Evolutionary conservation across 2,888 invertebrate species (phyloP).

Genomic region (Biston stratarius): DNA sequence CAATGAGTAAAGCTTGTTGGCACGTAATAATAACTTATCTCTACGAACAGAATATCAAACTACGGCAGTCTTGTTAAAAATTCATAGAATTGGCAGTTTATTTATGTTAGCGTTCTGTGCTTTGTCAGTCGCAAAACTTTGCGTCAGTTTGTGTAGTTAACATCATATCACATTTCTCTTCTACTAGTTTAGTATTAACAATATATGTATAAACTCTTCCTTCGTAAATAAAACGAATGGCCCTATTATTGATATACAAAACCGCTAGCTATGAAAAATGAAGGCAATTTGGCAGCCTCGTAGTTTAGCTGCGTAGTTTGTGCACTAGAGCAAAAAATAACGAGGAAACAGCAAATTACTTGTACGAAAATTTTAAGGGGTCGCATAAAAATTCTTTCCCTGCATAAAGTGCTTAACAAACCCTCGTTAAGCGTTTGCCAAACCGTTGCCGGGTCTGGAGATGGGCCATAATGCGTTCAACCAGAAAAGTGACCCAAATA

Average conservation of each 20-base stretch:
- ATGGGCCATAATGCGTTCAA: constrained; percentile 35
- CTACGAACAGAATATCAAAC: constrained; percentile 12
- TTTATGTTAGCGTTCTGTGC: constrained; percentile 2
- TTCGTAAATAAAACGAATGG: constrained; percentile 27
- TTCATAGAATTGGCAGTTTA: constrained; percentile 19
- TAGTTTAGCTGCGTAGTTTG: constrained; percentile 28
- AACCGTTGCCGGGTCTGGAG: constrained; percentile 34
- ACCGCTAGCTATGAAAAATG: constrained; percentile 32
- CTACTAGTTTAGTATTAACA: constrained; percentile 3
- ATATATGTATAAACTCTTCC: constrained; percentile 15
- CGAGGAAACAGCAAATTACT: constrained; percentile 34
- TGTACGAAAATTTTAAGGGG: constrained; percentile 27
- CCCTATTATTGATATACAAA: constrained; percentile 35
- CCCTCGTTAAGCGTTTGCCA: constrained; percentile 44
- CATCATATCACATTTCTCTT: neutral
- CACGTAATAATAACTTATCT: neutral
- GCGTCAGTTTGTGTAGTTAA: neutral
- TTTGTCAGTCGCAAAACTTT: constrained; percentile 9
- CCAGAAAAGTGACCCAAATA: constrained; percentile 44
- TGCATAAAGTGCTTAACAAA: constrained; percentile 34
- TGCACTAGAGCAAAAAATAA: constrained; percentile 25
- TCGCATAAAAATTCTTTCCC: constrained; percentile 35
- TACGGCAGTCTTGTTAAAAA: constrained; percentile 11
- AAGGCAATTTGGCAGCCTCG: constrained; percentile 32
- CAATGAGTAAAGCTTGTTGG: too few relatives aligned